phyloP scores from a whole-genome alignment of 2,113 vertebrate species.

The Calidris pygmaea region DNA sequence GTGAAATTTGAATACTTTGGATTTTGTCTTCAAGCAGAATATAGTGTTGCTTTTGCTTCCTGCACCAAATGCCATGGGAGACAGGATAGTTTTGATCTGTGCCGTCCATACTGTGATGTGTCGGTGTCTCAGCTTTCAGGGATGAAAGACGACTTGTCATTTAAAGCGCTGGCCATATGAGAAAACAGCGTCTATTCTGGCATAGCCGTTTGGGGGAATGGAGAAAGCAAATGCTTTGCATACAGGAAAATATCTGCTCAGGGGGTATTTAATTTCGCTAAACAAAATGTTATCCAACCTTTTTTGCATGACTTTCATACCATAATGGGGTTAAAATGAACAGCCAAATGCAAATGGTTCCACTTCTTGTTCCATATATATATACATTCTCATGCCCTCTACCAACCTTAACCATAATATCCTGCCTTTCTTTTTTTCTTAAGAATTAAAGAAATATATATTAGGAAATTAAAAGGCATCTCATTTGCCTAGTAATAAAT shows the following conservation, averaged over 20 bases:
- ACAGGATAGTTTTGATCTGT: neutral
- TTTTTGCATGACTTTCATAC: neutral
- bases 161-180: neutral
- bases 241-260: neutral
- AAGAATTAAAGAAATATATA: neutral
- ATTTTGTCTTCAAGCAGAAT: neutral
- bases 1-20: neutral
- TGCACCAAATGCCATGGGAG: slow-evolving; percentile 5
- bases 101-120: neutral
- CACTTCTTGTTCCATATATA: neutral
- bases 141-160: slow-evolving; percentile 9
- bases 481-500: neutral
- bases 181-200: neutral
- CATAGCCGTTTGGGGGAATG: neutral
- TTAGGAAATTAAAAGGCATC: neutral
- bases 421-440: neutral
- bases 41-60: slow-evolving; percentile 17
- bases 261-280: slow-evolving; percentile 34
- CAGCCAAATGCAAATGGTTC: slow-evolving; percentile 6
- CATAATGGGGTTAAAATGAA: neutral
- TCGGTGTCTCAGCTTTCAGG: slow-evolving; percentile 1
- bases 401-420: neutral
- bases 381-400: neutral
- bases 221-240: slow-evolving; percentile 16
- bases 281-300: slow-evolving; percentile 42